Percentiles rank a stretch among this genome's conserved stretches.
phyloP scores from a whole-genome alignment of 2,888 invertebrate species.

The Dorcus parallelipipedus region DNA sequence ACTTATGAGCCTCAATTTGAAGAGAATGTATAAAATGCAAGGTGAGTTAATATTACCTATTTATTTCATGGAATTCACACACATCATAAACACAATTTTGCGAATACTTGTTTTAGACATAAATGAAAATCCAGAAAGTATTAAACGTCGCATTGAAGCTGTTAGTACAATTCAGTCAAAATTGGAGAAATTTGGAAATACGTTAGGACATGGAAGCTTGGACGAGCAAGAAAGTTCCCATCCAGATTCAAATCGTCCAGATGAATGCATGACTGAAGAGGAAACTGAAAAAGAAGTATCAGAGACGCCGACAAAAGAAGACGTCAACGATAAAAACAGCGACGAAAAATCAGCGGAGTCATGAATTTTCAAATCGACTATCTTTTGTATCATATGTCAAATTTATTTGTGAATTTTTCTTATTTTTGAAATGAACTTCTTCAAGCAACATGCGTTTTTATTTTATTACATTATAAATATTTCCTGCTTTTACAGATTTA shows the following conservation, averaged over 20 bases:
- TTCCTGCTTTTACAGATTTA: not conserved
- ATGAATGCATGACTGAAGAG: slow-evolving; percentile 8
- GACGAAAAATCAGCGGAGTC: not conserved
- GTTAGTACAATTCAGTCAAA: slow-evolving; percentile 33
- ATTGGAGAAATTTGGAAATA: slow-evolving; percentile 31
- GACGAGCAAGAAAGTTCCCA: slow-evolving; percentile 11
- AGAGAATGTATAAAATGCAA: slow-evolving; percentile 49
- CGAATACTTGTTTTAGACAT: slow-evolving; percentile 6
- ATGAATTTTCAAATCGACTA: not conserved
- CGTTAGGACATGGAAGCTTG: slow-evolving; percentile 22
- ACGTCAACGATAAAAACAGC: not conserved
- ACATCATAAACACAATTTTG: too few species aligned
- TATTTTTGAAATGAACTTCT: slow-evolving; percentile 3
- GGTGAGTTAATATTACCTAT: slow-evolving; percentile 12
- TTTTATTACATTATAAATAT: slow-evolving; percentile 4
- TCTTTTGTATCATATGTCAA: slow-evolving; percentile 7
- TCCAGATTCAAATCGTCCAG: not conserved
- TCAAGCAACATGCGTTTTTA: not conserved
- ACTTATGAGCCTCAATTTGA: slow-evolving; percentile 60
- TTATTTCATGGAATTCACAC: too few species aligned
- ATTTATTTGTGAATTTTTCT: slow-evolving; percentile 4
- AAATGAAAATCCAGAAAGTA: slow-evolving; percentile 22
- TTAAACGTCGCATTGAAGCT: slow-evolving; percentile 31
- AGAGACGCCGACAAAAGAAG: not conserved
- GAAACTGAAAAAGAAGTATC: not conserved